Evolutionary conservation across 2,888 invertebrate species (phyloP), one percentile per base, ranked within the genome.

Genomic region (Atethmia centrago): DNA sequence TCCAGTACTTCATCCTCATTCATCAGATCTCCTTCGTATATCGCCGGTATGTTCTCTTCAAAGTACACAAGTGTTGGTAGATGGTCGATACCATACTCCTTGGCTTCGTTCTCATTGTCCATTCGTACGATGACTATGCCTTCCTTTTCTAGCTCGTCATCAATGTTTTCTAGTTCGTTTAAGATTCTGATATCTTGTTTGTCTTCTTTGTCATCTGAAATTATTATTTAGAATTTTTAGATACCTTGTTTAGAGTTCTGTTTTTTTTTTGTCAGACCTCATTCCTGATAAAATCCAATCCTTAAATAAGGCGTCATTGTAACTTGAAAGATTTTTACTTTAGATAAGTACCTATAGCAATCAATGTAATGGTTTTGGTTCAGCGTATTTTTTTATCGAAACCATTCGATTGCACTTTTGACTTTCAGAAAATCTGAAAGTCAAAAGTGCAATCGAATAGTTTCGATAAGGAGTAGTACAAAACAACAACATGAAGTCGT

Each of bases 1-100:
- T 98, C 97, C n/a, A 99, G 94, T 9, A 99, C 98, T 95, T 98
- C 98, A 74, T 99, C 98, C 94, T 99, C 99, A 90, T 99, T 98
- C 97, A 98, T 98, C 1, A 99, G 96, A 93, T 99, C 99, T 40
- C 99, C 99, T 95, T 99, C 99, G 92, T 98, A 99, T 71, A 99
- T 96, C 0, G 98, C 98, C 2, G 99, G 99, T 73, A 99, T 98
- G 93, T 98, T 98, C 87, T 98, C 98, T 94, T 99, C 99, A 90
- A 99, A 99, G 94, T 99, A 99, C 28, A 99, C 97, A 51, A 99
- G 94, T 0, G 98, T 97, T 9, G 98, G 99, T 21, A 99, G 96
- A 91, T 98, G 98, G 92, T 98, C 98, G 80, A 99, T 98, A 74
- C 99, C 99, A 88, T 97, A 99, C 94, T 99, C 98, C 91, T 98